Conservation (phyloP, 1,140 invertebrate species). For the Drosophila tropicalis region DNA sequence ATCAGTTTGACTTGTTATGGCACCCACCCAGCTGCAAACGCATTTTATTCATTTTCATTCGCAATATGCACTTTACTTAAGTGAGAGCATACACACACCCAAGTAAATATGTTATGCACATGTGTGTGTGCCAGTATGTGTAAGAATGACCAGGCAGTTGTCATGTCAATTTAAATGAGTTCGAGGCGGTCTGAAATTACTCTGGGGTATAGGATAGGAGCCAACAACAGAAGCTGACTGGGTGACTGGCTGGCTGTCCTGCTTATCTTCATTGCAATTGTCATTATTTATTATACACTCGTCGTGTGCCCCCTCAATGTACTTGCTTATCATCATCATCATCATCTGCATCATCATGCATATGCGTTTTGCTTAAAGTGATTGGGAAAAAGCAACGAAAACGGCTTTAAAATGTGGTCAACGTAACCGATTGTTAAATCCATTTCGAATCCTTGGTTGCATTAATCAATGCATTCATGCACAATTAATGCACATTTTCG, state of each 20-base stretch:
- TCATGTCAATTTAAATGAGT: constrained; percentile 52
- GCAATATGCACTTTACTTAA: constrained; percentile 55
- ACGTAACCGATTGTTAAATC: constrained; percentile 17
- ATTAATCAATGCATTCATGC: constrained; percentile 72
- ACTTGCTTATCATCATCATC: too few species aligned
- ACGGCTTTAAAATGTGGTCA: constrained; percentile 49
- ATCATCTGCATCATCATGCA: not conserved
- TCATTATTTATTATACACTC: constrained; percentile 64
- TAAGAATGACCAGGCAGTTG: constrained; percentile 24
- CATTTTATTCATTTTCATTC: constrained; percentile 69
- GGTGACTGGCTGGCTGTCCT: constrained; percentile 3
- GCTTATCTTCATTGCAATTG: constrained; percentile 50
- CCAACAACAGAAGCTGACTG: constrained; percentile 15
- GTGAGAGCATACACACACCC: constrained; percentile 27
- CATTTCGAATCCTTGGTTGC: constrained; percentile 31
- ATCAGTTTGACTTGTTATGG: constrained; percentile 34
- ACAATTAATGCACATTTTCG: constrained; percentile 69
- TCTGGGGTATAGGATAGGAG: constrained; percentile 7
- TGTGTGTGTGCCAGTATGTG: constrained; percentile 26
- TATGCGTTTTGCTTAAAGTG: constrained; percentile 50
- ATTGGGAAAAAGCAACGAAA: constrained; percentile 23
- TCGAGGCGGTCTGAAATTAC: constrained; percentile 41
- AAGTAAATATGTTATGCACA: not conserved
- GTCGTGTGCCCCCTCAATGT: constrained; percentile 2
- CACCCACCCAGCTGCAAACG: constrained; percentile 13